These are phyloP conservation scores for Dinoponera quadriceps DNA, from an alignment of 1,140 invertebrate species.

Conservation along the genomic window DNA sequence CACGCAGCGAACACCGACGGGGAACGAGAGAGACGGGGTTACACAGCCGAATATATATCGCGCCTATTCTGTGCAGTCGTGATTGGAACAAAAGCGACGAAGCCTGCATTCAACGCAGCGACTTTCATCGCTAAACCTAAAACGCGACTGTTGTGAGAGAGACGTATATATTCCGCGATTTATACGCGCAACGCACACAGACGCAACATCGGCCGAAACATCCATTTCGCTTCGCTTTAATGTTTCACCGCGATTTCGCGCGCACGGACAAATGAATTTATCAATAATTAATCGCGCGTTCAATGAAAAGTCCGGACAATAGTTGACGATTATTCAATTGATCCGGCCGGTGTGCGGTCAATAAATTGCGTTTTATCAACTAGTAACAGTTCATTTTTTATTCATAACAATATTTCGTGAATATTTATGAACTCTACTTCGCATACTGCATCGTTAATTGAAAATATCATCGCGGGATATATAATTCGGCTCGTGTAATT, in stretches of 20 bases:
- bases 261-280: too few species aligned
- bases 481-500: too few species aligned
- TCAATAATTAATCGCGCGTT: background rate
- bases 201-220: background rate
- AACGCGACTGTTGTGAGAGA: background rate
- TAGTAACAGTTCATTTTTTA: background rate
- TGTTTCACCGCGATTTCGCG: background rate
- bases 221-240: background rate
- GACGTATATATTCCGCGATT: too few species aligned
- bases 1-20: background rate
- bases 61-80: background rate
- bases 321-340: constrained; percentile 12
- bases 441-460: too few species aligned
- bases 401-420: background rate
- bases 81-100: background rate
- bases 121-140: constrained; percentile 7
- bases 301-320: background rate
- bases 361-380: background rate
- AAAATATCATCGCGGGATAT: too few species aligned
- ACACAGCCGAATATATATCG: background rate
- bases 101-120: background rate
- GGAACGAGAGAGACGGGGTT: background rate
- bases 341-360: background rate
- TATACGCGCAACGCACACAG: too few species aligned
- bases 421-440: background rate